These are phyloP conservation scores for Euspilapteryx auroguttella DNA, from an alignment of 2,888 invertebrate genomes.

Conservation along the genomic window DNA sequence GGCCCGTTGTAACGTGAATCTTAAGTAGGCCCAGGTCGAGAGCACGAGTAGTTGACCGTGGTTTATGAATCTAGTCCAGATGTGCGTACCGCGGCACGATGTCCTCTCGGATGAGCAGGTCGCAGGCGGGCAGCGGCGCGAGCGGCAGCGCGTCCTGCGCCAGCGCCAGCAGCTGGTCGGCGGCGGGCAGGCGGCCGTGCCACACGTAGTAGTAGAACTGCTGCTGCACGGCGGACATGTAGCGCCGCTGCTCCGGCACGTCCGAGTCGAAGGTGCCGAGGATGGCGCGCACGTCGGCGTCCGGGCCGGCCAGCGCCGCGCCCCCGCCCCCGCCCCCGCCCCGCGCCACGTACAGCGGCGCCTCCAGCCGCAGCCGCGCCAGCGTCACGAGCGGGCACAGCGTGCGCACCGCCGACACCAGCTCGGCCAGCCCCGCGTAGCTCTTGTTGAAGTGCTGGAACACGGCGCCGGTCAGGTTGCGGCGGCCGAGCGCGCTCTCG, in stretches of 20 bases:
- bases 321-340: constrained; percentile 62
- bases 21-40: too few relatives aligned
- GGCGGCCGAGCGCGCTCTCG: constrained; percentile 64
- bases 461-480: constrained; percentile 64
- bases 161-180: constrained; percentile 66
- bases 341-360: constrained; percentile 75
- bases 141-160: constrained; percentile 71
- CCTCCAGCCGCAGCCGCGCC: constrained; percentile 62
- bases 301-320: constrained; percentile 31
- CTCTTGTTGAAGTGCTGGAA: constrained; percentile 69
- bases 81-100: constrained; percentile 76
- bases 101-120: constrained; percentile 74
- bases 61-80: constrained; percentile 65
- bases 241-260: constrained; percentile 73
- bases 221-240: constrained; percentile 77
- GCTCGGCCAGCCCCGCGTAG: constrained; percentile 68
- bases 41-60: too few relatives aligned
- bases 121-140: constrained; percentile 71
- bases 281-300: constrained; percentile 78
- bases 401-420: constrained; percentile 79
- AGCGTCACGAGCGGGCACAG: constrained; percentile 76
- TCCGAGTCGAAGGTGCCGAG: constrained; percentile 74
- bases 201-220: constrained; percentile 82
- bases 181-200: constrained; percentile 71
- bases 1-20: too few relatives aligned